A percentile compares a stretch with the other conserved stretches of the same genome.
These are phyloP conservation scores for Stenchaetothrips biformis DNA, from an alignment of 2,888 invertebrate genomes.

Conservation along the genomic window DNA sequence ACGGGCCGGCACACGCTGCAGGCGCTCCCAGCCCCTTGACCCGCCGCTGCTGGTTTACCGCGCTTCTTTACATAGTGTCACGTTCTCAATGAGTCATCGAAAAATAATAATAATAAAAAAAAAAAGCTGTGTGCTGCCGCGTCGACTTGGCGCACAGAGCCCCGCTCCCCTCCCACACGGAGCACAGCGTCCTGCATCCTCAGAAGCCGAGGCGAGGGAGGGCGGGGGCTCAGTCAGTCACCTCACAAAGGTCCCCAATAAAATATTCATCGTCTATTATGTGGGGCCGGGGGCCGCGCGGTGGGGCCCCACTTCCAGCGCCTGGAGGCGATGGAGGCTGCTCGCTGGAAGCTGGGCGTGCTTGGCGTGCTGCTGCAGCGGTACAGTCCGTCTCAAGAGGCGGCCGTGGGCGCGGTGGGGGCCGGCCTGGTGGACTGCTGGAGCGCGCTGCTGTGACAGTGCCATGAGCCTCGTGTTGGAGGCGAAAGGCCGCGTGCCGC, in stretches of 20 bases:
- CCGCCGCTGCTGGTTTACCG: too few species aligned
- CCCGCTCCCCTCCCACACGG: too few species aligned
- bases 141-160: too few species aligned
- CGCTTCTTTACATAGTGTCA: too few species aligned
- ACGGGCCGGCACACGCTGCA: not conserved
- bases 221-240: not conserved
- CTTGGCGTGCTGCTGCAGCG: too few species aligned
- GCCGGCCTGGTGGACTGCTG: not conserved
- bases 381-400: not conserved
- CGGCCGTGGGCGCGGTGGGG: not conserved
- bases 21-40: not conserved
- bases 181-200: too few species aligned
- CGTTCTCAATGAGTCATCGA: too few species aligned
- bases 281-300: conserved; percentile 7
- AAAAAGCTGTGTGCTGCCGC: too few species aligned
- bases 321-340: conserved; percentile 6
- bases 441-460: not conserved
- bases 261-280: conserved; percentile 24
- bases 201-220: too few species aligned
- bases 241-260: conserved; percentile 20
- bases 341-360: not conserved
- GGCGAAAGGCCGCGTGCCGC: not conserved
- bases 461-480: not conserved
- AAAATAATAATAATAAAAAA: too few species aligned
- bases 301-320: not conserved